These are phyloP conservation scores for Malacoraja senta DNA, from an alignment of 2,797 vertebrate genomes.

Conservation along the genomic window DNA sequence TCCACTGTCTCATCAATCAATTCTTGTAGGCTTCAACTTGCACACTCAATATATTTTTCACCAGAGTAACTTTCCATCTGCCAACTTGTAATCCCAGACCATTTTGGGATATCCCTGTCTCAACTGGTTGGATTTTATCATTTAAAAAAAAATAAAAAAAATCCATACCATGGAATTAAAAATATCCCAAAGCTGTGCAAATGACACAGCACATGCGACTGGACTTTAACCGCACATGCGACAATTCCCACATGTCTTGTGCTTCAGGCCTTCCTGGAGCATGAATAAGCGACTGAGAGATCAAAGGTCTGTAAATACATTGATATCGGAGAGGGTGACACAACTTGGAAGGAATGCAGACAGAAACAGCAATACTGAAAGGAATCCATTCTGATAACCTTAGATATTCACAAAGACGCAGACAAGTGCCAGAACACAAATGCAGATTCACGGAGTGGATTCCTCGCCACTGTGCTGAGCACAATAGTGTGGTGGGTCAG, in stretches of 20 bases:
- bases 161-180: background rate
- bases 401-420: background rate
- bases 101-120: background rate
- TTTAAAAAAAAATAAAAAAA: background rate
- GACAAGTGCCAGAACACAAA: background rate
- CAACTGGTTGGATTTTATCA: background rate
- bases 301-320: background rate
- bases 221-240: background rate
- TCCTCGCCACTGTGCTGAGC: background rate
- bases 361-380: background rate
- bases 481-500: background rate
- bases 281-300: background rate
- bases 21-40: background rate
- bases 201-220: background rate
- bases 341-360: background rate
- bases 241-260: background rate
- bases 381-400: background rate
- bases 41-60: conserved; percentile 3
- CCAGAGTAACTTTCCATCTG: background rate
- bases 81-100: background rate
- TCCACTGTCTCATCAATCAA: background rate
- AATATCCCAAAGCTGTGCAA: background rate
- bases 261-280: background rate
- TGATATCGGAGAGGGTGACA: background rate
- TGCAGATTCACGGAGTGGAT: background rate